phyloP scores from a whole-genome alignment of 1,140 invertebrate species.

The Drosophila tsacasi region DNA sequence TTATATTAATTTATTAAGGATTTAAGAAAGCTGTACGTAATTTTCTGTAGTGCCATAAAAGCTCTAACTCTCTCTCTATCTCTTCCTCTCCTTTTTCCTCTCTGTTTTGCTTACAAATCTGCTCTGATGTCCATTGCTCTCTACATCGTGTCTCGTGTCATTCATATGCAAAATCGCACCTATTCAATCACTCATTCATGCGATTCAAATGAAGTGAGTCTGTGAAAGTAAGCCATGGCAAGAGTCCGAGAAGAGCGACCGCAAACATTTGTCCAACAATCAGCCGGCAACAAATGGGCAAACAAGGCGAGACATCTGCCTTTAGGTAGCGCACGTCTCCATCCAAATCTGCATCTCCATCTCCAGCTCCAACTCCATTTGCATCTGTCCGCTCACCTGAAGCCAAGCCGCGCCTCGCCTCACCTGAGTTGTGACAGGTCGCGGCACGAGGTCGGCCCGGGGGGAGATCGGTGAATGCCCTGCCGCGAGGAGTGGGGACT shows the following conservation, averaged over 20 bases:
- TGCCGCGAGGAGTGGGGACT: slow-evolving; percentile 8
- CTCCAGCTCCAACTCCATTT: not conserved
- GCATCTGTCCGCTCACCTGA: slow-evolving; percentile 24
- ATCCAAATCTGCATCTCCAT: slow-evolving; percentile 2
- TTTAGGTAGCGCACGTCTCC: slow-evolving; percentile 4
- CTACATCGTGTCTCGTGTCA: slow-evolving; percentile 13
- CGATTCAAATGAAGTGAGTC: slow-evolving; percentile 43
- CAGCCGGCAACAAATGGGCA: slow-evolving; percentile 32
- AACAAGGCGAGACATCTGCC: slow-evolving; percentile 36
- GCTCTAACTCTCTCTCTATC: not conserved
- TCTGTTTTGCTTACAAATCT: not conserved
- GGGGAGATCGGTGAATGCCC: slow-evolving; percentile 44
- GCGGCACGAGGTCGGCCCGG: not conserved
- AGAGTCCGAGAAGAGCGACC: slow-evolving; percentile 35
- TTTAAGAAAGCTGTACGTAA: too few relatives aligned
- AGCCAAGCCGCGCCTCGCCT: slow-evolving; percentile 24
- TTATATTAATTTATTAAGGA: too few relatives aligned
- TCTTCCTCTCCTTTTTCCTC: too few relatives aligned
- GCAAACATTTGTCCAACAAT: slow-evolving; percentile 53
- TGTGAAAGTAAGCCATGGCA: slow-evolving; percentile 54
- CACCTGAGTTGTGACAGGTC: slow-evolving; percentile 44
- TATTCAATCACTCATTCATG: slow-evolving; percentile 47
- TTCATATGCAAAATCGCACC: slow-evolving; percentile 38
- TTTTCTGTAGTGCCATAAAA: slow-evolving; percentile 10
- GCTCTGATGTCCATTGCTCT: not conserved